These are phyloP conservation scores for Eristalis intricaria DNA, from an alignment of 2,888 invertebrate genomes.

Conservation along the genomic window DNA sequence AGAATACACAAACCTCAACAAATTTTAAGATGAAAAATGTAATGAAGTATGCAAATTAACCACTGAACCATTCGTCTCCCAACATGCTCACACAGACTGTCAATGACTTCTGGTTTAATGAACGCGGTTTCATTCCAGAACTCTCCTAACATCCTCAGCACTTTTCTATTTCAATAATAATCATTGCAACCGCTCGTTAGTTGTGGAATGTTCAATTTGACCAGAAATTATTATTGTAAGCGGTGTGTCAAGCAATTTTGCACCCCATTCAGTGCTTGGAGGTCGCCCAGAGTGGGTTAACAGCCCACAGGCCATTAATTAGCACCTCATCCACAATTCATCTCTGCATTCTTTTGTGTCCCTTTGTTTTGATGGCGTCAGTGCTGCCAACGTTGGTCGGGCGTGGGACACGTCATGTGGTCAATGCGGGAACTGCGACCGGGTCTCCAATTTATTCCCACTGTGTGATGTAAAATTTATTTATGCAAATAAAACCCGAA, in stretches of 20 bases:
- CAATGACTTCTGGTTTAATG: background rate
- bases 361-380: constrained; percentile 55
- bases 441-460: constrained; percentile 40
- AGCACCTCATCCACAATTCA: constrained; percentile 66
- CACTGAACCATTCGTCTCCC: background rate
- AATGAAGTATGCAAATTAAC: too few relatives aligned
- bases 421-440: constrained; percentile 10
- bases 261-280: background rate
- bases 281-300: constrained; percentile 30
- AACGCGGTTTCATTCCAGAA: constrained; percentile 13
- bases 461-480: constrained; percentile 56
- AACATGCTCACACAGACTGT: background rate
- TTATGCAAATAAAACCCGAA: constrained; percentile 64
- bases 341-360: constrained; percentile 2
- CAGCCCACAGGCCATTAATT: constrained; percentile 63
- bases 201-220: constrained; percentile 51
- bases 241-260: constrained; percentile 55
- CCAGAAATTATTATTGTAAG: constrained; percentile 60
- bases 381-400: constrained; percentile 5
- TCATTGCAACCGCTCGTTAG: constrained; percentile 25
- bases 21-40: background rate
- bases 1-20: background rate
- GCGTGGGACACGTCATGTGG: constrained; percentile 33
- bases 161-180: constrained; percentile 59
- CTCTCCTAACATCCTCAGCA: constrained; percentile 32